Evolutionary conservation across 2,888 invertebrate genomes (phyloP).

Genomic region (Amblyjoppa proteus): DNA sequence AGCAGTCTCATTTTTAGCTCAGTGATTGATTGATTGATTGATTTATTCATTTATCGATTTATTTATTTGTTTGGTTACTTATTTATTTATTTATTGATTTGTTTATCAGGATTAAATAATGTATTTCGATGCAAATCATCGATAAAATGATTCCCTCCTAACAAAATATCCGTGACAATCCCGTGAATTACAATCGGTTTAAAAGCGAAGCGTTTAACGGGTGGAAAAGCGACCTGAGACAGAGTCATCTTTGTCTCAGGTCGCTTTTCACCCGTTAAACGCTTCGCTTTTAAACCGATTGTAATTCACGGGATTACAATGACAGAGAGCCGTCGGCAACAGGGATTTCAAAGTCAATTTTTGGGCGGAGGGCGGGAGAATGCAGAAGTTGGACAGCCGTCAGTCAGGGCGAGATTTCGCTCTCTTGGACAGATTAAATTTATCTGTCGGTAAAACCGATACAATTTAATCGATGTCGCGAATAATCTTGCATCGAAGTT

Average conservation of each 20-base stretch:
- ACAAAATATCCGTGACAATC: constrained; percentile 52
- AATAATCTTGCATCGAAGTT: neutral
- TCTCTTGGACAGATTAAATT: neutral
- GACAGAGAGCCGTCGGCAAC: neutral
- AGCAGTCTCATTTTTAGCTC: too few relatives aligned
- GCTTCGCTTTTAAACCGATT: constrained; percentile 62
- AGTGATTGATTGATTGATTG: too few relatives aligned
- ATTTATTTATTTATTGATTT: neutral
- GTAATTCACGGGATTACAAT: constrained; percentile 64
- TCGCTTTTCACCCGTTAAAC: constrained; percentile 59
- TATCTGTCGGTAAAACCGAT: constrained; percentile 2
- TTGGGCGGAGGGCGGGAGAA: constrained; percentile 37
- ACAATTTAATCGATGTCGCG: neutral
- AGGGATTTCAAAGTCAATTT: constrained; percentile 70
- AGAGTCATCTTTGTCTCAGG: constrained; percentile 28
- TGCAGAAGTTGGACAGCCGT: constrained; percentile 71
- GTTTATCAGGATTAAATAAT: neutral
- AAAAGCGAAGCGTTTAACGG: constrained; percentile 66
- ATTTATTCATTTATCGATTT: neutral
- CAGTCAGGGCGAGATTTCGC: constrained; percentile 73
- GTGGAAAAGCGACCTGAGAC: constrained; percentile 40
- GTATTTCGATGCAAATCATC: neutral
- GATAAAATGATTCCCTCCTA: constrained; percentile 36
- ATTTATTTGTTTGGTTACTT: too few relatives aligned
- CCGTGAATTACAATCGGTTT: constrained; percentile 62